These are phyloP conservation scores for Apeira syringaria DNA, from an alignment of 2,888 invertebrate genomes.

Conservation along the genomic window DNA sequence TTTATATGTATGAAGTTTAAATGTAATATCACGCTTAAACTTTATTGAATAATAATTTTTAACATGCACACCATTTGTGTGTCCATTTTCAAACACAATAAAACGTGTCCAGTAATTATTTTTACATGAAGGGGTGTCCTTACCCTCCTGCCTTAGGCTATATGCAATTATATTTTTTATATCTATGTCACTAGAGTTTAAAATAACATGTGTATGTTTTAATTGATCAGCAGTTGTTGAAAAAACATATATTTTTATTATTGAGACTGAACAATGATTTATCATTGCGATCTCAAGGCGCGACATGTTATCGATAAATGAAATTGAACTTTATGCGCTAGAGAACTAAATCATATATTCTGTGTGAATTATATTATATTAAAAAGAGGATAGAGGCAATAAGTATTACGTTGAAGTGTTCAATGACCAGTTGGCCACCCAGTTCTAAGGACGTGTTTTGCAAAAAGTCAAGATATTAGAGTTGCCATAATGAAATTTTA, in stretches of 20 bases:
- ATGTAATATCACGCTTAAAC: too few relatives aligned
- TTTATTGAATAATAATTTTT: background rate
- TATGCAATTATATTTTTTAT: slow-evolving; percentile 2
- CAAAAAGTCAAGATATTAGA: too few relatives aligned
- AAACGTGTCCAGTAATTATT: slow-evolving; percentile 37
- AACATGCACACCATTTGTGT: slow-evolving; percentile 31
- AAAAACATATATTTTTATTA: slow-evolving; percentile 25
- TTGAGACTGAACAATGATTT: slow-evolving; percentile 25
- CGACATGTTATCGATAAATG: slow-evolving; percentile 1
- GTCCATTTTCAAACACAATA: slow-evolving; percentile 25
- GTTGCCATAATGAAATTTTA: too few relatives aligned
- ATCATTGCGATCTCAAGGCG: slow-evolving; percentile 21
- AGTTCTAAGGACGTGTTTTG: too few relatives aligned
- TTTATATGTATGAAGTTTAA: too few relatives aligned
- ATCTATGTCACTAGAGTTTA: background rate
- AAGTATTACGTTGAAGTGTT: slow-evolving; percentile 9
- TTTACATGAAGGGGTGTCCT: slow-evolving; percentile 30
- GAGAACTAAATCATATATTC: background rate
- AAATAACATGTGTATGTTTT: background rate
- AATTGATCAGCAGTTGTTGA: slow-evolving; percentile 10
- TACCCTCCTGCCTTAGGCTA: slow-evolving; percentile 4
- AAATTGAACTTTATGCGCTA: background rate
- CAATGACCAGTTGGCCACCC: slow-evolving; percentile 20
- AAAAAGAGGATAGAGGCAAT: slow-evolving; percentile 2
- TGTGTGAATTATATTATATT: background rate